Percentiles rank a stretch among this genome's conserved stretches.
These are phyloP conservation scores for Dinoponera quadriceps DNA, from an alignment of 1,140 invertebrate species.

Conservation along the genomic window DNA sequence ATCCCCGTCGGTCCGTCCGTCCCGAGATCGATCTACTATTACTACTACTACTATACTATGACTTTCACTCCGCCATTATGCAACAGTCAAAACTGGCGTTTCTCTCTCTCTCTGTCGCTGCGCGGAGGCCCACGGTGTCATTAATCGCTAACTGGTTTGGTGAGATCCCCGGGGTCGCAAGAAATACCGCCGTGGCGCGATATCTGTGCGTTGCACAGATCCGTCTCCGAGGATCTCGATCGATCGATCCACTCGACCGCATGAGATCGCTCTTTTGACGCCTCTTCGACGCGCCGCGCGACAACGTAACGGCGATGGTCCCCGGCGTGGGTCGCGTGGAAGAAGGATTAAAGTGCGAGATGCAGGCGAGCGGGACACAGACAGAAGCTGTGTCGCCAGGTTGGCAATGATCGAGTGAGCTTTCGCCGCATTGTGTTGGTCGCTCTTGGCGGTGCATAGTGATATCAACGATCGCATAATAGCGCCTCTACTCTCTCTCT, in stretches of 20 bases:
- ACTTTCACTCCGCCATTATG: constrained; percentile 40
- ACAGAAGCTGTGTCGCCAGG: constrained; percentile 31
- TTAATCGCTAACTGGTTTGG: constrained; percentile 35
- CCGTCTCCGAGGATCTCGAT: no score
- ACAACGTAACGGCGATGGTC: no score
- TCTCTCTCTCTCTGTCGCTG: constrained; percentile 9
- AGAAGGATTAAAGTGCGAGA: not conserved
- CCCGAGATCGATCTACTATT: constrained; percentile 35
- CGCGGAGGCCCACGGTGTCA: not conserved
- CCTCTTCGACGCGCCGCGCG: not conserved
- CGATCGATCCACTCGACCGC: not conserved
- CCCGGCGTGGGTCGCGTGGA: no score
- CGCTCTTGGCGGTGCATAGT: constrained; percentile 36
- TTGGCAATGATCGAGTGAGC: constrained; percentile 44
- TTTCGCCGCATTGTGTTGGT: constrained; percentile 29
- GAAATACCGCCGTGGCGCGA: not conserved
- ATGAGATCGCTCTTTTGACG: constrained; percentile 1
- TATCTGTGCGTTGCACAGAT: no score
- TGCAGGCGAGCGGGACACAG: not conserved
- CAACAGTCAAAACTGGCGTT: constrained; percentile 52
- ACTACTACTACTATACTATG: no score
- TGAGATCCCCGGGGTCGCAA: not conserved
- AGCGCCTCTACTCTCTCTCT: not conserved
- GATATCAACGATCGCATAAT: constrained; percentile 48
- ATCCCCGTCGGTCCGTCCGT: constrained; percentile 3